Evolutionary conservation across 2,113 vertebrate genomes (phyloP).

Genomic region (Eptatretus burgeri): DNA sequence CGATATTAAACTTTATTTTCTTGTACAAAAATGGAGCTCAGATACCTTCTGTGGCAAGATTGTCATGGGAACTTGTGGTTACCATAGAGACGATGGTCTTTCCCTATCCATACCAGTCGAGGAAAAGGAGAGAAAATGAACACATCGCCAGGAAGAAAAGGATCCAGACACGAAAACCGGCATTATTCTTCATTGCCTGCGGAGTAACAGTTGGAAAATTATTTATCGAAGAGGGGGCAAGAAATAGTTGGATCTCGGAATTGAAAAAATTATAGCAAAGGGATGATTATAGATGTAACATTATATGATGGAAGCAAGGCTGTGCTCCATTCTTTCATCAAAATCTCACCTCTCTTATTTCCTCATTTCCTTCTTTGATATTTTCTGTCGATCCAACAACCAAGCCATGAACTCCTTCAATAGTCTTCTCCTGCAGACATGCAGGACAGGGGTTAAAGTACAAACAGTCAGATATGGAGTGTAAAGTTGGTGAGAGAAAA

Average conservation of each 20-base stretch:
- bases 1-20: no score
- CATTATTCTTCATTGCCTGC: conserved; percentile 94
- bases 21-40: no score
- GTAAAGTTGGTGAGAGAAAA: no score
- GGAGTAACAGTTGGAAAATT: no score
- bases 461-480: no score
- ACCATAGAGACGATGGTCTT: no score
- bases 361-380: conserved; percentile 92
- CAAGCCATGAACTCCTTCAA: conserved; percentile 64
- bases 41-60: no score
- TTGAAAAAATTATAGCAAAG: neutral
- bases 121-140: conserved; percentile 80
- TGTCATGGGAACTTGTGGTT: no score
- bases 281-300: neutral
- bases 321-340: neutral
- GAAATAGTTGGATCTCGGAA: neutral
- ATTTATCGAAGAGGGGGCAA: neutral
- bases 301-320: neutral
- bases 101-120: conserved; percentile 53
- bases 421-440: conserved; percentile 41
- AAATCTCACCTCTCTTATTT: conserved; percentile 54
- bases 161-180: conserved; percentile 90
- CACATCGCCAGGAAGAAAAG: conserved; percentile 98
- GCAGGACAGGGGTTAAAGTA: no score
- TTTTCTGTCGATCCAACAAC: conserved; percentile 86